phyloP scores from a whole-genome alignment of 2,888 invertebrate species.

The Diploptera punctata region DNA sequence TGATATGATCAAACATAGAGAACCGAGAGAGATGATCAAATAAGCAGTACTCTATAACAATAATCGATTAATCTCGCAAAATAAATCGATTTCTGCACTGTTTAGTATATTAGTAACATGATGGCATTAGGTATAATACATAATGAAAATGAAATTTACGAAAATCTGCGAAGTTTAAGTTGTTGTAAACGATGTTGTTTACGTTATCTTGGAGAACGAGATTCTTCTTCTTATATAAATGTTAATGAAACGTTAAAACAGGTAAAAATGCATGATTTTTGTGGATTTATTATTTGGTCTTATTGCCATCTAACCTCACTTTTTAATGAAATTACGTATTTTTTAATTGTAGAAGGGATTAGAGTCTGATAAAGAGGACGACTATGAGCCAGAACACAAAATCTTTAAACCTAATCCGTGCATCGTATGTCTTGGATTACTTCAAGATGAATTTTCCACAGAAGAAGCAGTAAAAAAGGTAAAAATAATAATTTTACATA shows the following conservation, averaged over 20 bases:
- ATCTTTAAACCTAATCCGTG: slow-evolving; percentile 64
- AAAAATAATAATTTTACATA: too few relatives aligned
- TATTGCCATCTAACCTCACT: not conserved
- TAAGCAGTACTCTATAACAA: too few relatives aligned
- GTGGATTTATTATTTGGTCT: slow-evolving; percentile 12
- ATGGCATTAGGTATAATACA: too few relatives aligned
- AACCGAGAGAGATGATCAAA: too few relatives aligned
- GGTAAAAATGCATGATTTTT: slow-evolving; percentile 52
- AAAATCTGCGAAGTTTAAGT: slow-evolving; percentile 56
- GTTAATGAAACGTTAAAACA: slow-evolving; percentile 57
- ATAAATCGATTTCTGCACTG: too few relatives aligned
- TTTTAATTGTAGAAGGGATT: slow-evolving; percentile 36
- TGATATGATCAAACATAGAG: too few relatives aligned
- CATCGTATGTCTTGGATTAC: slow-evolving; percentile 73
- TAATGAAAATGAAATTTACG: not conserved
- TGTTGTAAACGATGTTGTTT: slow-evolving; percentile 74
- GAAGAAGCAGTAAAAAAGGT: slow-evolving; percentile 59
- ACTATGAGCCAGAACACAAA: slow-evolving; percentile 52
- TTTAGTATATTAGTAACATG: too few relatives aligned
- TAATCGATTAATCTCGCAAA: too few relatives aligned
- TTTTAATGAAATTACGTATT: slow-evolving; percentile 25
- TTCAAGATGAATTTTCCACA: slow-evolving; percentile 64
- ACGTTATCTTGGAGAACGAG: slow-evolving; percentile 68
- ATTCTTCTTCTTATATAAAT: slow-evolving; percentile 62
- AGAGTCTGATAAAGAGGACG: slow-evolving; percentile 26